Conservation (phyloP, 2,113 vertebrate species). For the Smithornis capensis region DNA sequence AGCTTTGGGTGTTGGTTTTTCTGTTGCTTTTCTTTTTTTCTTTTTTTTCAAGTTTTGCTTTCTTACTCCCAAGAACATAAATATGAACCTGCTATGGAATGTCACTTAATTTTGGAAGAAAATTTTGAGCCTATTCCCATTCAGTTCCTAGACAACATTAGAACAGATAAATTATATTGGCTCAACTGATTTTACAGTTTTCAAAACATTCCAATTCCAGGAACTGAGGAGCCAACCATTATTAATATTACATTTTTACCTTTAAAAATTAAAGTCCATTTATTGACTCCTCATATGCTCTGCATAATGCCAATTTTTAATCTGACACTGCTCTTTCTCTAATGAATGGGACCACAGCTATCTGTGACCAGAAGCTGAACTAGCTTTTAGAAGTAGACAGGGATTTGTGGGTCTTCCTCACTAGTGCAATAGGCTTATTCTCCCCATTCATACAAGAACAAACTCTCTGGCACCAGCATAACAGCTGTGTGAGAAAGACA, state of each 20-base stretch:
- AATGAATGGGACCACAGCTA: not conserved
- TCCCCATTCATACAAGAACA: not conserved
- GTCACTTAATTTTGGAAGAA: not conserved
- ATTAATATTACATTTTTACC: not conserved
- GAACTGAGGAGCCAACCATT: not conserved
- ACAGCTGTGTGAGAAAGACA: not conserved
- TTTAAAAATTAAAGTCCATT: not conserved
- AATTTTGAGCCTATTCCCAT: not conserved
- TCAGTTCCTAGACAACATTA: not conserved
- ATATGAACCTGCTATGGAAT: not conserved
- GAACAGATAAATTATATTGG: not conserved
- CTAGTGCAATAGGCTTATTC: not conserved
- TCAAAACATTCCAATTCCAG: not conserved
- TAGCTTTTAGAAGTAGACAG: not conserved
- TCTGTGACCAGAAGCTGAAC: not conserved
- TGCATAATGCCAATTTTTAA: not conserved
- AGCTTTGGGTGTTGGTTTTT: rapidly evolving
- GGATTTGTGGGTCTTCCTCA: not conserved
- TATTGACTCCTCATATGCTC: not conserved
- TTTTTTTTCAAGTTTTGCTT: not conserved
- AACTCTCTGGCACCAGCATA: not conserved
- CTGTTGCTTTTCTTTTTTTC: not conserved
- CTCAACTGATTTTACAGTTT: not conserved
- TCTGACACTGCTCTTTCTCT: not conserved
- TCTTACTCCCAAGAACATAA: not conserved